Evolutionary conservation across 2,113 vertebrate species (phyloP).

Genomic region (Zosterops borbonicus): DNA sequence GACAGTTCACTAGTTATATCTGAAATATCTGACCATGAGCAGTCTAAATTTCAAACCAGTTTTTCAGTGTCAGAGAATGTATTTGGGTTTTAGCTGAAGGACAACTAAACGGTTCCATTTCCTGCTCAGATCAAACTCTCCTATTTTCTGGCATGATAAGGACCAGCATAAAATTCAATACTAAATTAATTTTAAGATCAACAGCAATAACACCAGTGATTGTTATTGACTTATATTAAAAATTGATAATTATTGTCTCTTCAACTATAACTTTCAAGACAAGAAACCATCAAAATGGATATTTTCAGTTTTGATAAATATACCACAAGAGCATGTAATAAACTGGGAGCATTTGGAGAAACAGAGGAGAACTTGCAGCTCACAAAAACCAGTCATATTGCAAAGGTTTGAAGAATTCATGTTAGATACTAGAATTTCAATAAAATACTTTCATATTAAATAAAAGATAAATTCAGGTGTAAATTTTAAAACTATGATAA

Average conservation of each 20-base stretch:
- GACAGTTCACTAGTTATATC: not conserved
- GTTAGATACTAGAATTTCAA: not conserved
- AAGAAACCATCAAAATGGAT: not conserved
- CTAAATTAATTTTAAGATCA: not conserved
- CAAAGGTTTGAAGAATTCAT: not conserved
- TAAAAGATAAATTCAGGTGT: not conserved
- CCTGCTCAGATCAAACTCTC: not conserved
- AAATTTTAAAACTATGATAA: not conserved
- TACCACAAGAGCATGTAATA: not conserved
- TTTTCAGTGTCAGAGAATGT: not conserved
- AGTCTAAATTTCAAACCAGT: not conserved
- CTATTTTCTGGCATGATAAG: not conserved
- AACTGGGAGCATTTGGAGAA: not conserved
- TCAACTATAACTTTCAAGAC: not conserved
- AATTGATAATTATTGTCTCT: not conserved
- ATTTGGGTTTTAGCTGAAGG: not conserved
- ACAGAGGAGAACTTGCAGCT: not conserved
- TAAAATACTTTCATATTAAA: not conserved
- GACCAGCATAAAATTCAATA: not conserved
- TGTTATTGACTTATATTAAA: not conserved
- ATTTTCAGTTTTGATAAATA: not conserved
- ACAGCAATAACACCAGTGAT: not conserved
- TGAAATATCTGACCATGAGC: conserved; percentile 14
- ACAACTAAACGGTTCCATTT: not conserved
- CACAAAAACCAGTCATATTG: not conserved